Evolutionary conservation across 2,113 vertebrate genomes (phyloP), one percentile per base, ranked within the genome.

Genomic region (Cepphus grylle): DNA sequence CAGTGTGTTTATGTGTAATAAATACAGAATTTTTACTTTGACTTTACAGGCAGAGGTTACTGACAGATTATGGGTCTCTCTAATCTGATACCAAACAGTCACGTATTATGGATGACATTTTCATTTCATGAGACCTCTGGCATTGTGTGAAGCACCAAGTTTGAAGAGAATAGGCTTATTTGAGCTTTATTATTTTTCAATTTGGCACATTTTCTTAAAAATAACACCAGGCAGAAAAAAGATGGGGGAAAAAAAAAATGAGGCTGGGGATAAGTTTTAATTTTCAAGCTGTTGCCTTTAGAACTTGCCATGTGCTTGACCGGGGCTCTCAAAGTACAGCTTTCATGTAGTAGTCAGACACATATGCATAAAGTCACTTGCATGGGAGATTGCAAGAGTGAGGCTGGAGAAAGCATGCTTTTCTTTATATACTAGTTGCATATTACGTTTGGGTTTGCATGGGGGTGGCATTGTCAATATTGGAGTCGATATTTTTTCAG

Each of bases 401-500:
- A 12, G 59, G 63, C 50, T 72, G 63, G 36, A 83, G 40, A 84
- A 55, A 71, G 5, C 32, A 15, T 32, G 9, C 16, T 70, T 70
- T 40, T 42, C 34, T 65, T 43, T 25, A 26, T 62, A 10, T 17
- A 8, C 11, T 43, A 32, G 52, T 32, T 49, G 59, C 10, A 19
- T 34, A 5, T 11, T 27, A 27, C 30, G n/a, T 71, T 85, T 72
- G 49, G 34, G 12, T 76, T 77, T 73, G 26, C 15, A 6, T 5
- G 6, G 20, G 4, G 26, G 17, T 1, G 11, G 6, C 11, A n/a
- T n/a, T 32, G 42, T 43, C 34, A 49, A 3, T 72, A 8, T 1
- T 27, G 85, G 9, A 53, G 62, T 30, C 58, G 6, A 25, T 12
- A 2, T 36, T 58, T 56, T 73, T 88, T 63, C 22, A 30, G 49